phyloP scores from a whole-genome alignment of 2,888 invertebrate genomes.

The Epinotia bilunana region DNA sequence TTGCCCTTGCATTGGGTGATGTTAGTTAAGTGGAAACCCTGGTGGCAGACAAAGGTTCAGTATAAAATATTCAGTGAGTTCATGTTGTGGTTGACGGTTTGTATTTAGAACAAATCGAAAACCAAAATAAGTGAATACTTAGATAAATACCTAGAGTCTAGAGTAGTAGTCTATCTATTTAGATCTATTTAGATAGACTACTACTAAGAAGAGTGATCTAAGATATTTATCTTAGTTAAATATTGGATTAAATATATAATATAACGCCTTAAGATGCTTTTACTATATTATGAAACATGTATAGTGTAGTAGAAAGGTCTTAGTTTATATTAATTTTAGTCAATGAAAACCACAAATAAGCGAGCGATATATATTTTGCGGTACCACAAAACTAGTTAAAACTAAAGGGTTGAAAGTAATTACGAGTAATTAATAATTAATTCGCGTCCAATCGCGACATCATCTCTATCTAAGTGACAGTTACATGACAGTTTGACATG shows the following conservation, averaged over 20 bases:
- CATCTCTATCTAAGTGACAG: slow-evolving; percentile 63
- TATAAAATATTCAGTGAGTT: not conserved
- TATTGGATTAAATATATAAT: no score
- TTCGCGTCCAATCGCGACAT: slow-evolving; percentile 61
- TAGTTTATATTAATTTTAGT: no score
- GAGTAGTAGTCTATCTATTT: no score
- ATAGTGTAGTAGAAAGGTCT: no score
- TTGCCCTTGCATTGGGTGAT: slow-evolving; percentile 46
- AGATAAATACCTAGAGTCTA: no score
- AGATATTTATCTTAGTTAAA: no score
- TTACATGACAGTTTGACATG: slow-evolving; percentile 70
- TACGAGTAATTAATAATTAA: slow-evolving; percentile 74
- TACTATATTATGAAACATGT: no score
- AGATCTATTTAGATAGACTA: no score
- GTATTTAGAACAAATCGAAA: not conserved
- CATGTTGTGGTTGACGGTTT: not conserved
- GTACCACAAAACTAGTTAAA: slow-evolving; percentile 38
- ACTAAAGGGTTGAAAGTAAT: slow-evolving; percentile 74
- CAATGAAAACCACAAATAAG: not conserved
- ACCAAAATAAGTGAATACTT: not conserved
- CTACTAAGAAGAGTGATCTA: no score
- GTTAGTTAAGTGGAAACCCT: not conserved
- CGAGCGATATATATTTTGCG: not conserved
- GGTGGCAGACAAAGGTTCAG: slow-evolving; percentile 3
- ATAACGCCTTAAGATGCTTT: no score